Evolutionary conservation across 2,888 invertebrate genomes (phyloP).

Genomic region (Rhopalosiphum nymphaeae): DNA sequence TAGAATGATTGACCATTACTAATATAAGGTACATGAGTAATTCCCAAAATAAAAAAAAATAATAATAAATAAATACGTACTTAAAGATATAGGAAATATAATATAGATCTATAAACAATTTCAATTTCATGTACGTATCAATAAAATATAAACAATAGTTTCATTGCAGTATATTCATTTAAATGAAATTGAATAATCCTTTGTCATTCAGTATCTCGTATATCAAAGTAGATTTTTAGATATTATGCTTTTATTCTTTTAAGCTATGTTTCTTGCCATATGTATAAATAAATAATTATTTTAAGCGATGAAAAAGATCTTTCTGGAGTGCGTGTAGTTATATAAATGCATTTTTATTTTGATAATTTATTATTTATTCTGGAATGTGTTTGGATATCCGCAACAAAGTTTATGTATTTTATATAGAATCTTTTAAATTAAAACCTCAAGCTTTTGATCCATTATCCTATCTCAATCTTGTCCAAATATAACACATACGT

Average conservation of each 20-base stretch:
- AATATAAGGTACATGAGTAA: no score
- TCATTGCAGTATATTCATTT: background rate
- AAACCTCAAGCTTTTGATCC: background rate
- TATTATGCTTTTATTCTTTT: background rate
- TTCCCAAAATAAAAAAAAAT: no score
- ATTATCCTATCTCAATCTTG: background rate
- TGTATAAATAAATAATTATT: background rate
- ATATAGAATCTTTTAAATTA: background rate
- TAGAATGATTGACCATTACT: no score
- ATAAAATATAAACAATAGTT: background rate
- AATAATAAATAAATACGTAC: no score
- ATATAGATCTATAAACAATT: background rate
- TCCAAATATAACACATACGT: background rate
- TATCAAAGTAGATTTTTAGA: background rate
- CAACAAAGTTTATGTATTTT: background rate
- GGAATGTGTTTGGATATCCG: background rate
- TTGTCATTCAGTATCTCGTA: background rate
- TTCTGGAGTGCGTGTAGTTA: background rate
- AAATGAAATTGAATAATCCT: background rate
- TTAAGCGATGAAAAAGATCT: background rate
- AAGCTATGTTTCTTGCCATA: background rate
- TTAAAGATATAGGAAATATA: background rate
- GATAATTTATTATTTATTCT: no score
- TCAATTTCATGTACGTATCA: background rate
- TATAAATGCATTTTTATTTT: background rate